Evolutionary conservation across 1,140 invertebrate species (phyloP).

Genomic region (Prorops nasuta): DNA sequence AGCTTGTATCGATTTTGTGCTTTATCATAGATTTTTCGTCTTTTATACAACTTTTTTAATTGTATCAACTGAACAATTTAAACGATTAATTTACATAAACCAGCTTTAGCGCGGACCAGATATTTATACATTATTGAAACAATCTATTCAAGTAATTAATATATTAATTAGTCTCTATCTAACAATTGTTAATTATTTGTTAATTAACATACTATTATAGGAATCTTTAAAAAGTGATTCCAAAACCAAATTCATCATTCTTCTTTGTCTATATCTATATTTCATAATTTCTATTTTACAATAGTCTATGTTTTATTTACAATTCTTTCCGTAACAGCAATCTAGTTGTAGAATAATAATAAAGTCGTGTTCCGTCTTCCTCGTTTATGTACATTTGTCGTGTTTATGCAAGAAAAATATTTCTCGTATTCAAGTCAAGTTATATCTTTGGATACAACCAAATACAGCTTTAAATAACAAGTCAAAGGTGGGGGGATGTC

Average conservation of each 20-base stretch:
- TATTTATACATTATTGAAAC: constrained; percentile 24
- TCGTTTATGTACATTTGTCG: constrained; percentile 34
- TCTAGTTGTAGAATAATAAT: constrained; percentile 17
- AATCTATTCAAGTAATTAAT: constrained; percentile 28
- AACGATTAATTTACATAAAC: constrained; percentile 29
- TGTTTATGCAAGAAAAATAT: constrained; percentile 39
- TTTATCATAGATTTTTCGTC: constrained; percentile 1
- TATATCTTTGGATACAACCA: constrained; percentile 32
- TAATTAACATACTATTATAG: constrained; percentile 22
- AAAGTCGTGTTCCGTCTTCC: constrained; percentile 9
- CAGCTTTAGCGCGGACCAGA: constrained; percentile 15
- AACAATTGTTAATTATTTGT: constrained; percentile 31
- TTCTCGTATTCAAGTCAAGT: constrained; percentile 29
- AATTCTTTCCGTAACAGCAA: constrained; percentile 22
- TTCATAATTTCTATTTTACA: constrained; percentile 24
- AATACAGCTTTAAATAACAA: constrained; percentile 40
- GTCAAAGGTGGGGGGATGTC: constrained; percentile 24
- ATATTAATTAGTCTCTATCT: constrained; percentile 35
- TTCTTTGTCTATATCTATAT: background rate
- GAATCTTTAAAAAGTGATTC: background rate
- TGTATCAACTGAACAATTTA: constrained; percentile 14
- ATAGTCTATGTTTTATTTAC: constrained; percentile 37
- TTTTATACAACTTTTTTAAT: too few species aligned
- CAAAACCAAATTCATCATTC: constrained; percentile 9
- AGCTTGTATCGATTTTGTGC: constrained; percentile 28